Evolutionary conservation across 2,888 invertebrate species (phyloP), one percentile per base, ranked within the genome.

Genomic region (Synanthedon tipuliformis): DNA sequence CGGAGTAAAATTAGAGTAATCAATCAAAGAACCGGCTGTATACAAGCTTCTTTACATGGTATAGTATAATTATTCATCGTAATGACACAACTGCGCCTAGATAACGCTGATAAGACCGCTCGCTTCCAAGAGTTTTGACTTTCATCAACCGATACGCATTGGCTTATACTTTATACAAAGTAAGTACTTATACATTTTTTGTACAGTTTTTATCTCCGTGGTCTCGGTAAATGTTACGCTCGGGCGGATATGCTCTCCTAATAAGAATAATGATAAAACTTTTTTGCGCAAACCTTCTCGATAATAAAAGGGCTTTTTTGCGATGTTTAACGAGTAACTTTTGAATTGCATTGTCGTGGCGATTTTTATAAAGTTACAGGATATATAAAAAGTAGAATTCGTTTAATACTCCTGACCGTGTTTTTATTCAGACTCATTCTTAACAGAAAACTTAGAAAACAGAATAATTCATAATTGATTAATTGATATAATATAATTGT

Each of bases 151-250:
- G 50, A 50, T 41, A 18, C 50, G 50, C 41, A 13, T n/a, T 41
- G 41, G 34, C 11, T 50, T 53, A 52, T 52, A 23, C 23, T n/a
- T n/a, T n/a, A n/a, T n/a, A n/a, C n/a, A n/a, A 8, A 34, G 49
- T n/a, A n/a, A n/a, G n/a, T 52, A 48, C 48, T 51, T 56, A 51
- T 59, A 57, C 55, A 52, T 58, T 61, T 64, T 64, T 62, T 58
- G 59, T 57, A 52, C 56, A 55, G 57, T 53, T 57, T 61, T 61
- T 62, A 59, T 62, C 57, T 56, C 52, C 52, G 16, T 50, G 51
- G 51, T 62, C 57, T 56, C 52, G 53, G 16, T 50, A 53, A 53
- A 53, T 57, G 59, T 59, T 55, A 59, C 61, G 61, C 56, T 59
- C 53, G 56, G 54, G 41, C 54, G 59, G 53, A 58, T 52, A 50